A percentile compares a stretch with the other conserved stretches of the same genome.
phyloP scores from a whole-genome alignment of 2,888 invertebrate genomes.

The Melanargia galathea region DNA sequence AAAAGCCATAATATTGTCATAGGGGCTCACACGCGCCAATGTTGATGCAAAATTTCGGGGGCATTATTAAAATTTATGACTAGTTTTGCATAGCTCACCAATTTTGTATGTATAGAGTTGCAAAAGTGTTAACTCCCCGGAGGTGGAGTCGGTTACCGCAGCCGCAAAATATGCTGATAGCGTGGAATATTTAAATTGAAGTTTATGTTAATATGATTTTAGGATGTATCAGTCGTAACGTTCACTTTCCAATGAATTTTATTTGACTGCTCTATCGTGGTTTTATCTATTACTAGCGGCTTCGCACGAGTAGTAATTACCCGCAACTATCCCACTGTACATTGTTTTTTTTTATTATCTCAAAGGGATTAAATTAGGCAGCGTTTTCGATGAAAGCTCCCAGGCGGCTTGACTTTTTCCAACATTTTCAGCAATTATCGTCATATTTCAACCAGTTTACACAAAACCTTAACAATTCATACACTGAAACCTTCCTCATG shows the following conservation, averaged over 20 bases:
- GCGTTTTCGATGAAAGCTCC: too few relatives aligned
- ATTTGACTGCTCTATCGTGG: background rate
- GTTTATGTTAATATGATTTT: conserved; percentile 3
- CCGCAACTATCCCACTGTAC: too few relatives aligned
- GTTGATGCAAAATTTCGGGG: conserved; percentile 38
- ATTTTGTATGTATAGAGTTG: conserved; percentile 37
- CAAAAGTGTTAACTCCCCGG: conserved; percentile 32
- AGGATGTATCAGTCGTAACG: background rate
- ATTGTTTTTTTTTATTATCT: too few relatives aligned
- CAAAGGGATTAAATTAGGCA: too few relatives aligned
- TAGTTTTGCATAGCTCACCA: conserved; percentile 37
- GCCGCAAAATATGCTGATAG: conserved; percentile 22
- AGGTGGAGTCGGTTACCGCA: conserved; percentile 25
- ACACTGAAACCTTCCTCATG: too few relatives aligned
- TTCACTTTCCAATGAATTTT: background rate
- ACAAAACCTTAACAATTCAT: too few relatives aligned
- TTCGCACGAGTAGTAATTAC: too few relatives aligned
- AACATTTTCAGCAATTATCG: too few relatives aligned
- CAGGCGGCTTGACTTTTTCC: too few relatives aligned
- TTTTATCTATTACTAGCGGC: too few relatives aligned
- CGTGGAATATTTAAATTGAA: conserved; percentile 22
- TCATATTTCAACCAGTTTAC: too few relatives aligned
- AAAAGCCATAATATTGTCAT: conserved; percentile 30
- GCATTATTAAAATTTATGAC: conserved; percentile 43
- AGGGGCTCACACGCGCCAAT: conserved; percentile 21